Conservation (phyloP, 1,140 invertebrate species). For the Telenomus remus region DNA sequence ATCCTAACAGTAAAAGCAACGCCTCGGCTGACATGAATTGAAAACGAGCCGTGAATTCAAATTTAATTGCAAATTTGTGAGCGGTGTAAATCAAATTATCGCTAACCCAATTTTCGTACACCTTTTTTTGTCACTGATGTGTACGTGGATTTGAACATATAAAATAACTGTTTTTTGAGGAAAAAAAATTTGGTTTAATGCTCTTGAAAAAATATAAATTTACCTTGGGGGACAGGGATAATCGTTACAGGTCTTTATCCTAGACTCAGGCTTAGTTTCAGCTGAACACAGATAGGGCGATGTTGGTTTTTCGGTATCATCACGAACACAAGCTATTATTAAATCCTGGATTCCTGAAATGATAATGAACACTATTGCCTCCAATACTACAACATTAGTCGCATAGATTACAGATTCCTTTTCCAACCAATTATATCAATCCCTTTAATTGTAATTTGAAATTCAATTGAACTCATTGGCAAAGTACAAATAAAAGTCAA, state of each 20-base stretch:
- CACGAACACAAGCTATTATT: slow-evolving; percentile 92
- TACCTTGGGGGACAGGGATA: slow-evolving; percentile 90
- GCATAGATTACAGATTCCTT: slow-evolving; percentile 20
- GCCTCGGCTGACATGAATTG: slow-evolving; percentile 21
- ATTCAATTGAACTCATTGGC: neutral
- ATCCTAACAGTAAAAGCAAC: slow-evolving; percentile 8
- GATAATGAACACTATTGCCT: slow-evolving; percentile 38
- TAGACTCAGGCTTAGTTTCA: slow-evolving; percentile 88
- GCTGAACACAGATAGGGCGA: slow-evolving; percentile 87
- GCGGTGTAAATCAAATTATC: neutral
- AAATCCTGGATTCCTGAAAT: slow-evolving; percentile 85
- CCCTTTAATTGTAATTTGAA: slow-evolving; percentile 1
- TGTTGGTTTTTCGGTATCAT: slow-evolving; percentile 88
- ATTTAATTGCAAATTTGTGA: neutral
- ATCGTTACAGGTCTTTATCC: slow-evolving; percentile 95
- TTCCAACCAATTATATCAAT: slow-evolving; percentile 2
- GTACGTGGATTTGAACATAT: no score
- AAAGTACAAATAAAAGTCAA: no score
- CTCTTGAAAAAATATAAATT: slow-evolving; percentile 26
- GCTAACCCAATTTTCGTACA: neutral
- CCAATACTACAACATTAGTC: slow-evolving; percentile 20
- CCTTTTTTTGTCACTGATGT: no score
- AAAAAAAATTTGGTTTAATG: no score
- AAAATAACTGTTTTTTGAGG: no score
- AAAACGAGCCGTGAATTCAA: slow-evolving; percentile 31